phyloP scores from a whole-genome alignment of 1,140 invertebrate genomes.

The Bombus haemorrhoidalis region DNA sequence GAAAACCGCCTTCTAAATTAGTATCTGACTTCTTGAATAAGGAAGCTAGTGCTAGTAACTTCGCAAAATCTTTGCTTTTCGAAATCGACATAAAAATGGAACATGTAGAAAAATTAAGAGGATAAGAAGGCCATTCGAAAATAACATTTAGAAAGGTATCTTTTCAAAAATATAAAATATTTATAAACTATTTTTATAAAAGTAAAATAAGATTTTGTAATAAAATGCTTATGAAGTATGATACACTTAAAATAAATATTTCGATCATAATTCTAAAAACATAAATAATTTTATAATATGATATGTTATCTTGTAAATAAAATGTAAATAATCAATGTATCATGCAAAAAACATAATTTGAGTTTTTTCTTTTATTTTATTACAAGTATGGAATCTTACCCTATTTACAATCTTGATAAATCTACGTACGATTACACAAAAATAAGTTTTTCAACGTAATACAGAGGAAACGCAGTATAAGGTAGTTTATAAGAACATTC shows the following conservation, averaged over 20 bases:
- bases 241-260: neutral
- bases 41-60: slow-evolving; percentile 85
- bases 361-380: slow-evolving; percentile 78
- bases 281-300: slow-evolving; percentile 20
- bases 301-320: slow-evolving; percentile 40
- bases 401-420: slow-evolving; percentile 81
- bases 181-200: slow-evolving; percentile 10
- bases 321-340: slow-evolving; percentile 33
- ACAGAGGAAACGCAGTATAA: slow-evolving; percentile 75
- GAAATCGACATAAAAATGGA: slow-evolving; percentile 84
- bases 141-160: neutral
- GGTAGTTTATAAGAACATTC: slow-evolving; percentile 67
- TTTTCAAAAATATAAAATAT: neutral
- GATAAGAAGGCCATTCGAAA: slow-evolving; percentile 33
- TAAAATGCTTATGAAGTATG: neutral
- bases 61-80: slow-evolving; percentile 84
- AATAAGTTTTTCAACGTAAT: slow-evolving; percentile 76
- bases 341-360: slow-evolving; percentile 19
- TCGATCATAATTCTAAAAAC: slow-evolving; percentile 12
- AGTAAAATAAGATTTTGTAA: neutral
- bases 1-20: slow-evolving; percentile 88
- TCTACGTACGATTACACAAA: slow-evolving; percentile 80
- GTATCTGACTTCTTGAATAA: slow-evolving; percentile 89
- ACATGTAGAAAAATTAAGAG: slow-evolving; percentile 69
- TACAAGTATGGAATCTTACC: slow-evolving; percentile 79